These are phyloP conservation scores for Heliocidaris erythrogramma DNA, from an alignment of 35 echinoderm and acorn worm species.

Conservation along the genomic window DNA sequence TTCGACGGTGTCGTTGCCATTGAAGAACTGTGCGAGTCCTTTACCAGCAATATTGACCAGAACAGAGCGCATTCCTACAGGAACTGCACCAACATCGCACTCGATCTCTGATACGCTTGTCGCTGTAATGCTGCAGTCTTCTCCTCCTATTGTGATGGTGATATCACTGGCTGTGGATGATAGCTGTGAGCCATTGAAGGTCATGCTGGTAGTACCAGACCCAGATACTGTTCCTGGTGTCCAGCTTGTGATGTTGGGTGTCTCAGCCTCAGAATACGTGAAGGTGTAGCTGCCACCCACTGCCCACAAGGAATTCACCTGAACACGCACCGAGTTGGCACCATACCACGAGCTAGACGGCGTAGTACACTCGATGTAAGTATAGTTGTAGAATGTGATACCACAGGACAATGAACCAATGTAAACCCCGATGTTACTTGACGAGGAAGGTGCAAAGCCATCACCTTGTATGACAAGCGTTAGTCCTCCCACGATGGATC, in stretches of 20 bases:
- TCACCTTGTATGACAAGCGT: slow-evolving; percentile 63
- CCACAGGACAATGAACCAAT: slow-evolving; percentile 63
- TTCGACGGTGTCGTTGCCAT: slow-evolving; percentile 26
- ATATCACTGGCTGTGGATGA: slow-evolving; percentile 46
- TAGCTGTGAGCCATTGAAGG: slow-evolving; percentile 61
- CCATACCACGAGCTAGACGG: slow-evolving; percentile 8
- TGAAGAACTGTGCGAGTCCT: slow-evolving; percentile 56
- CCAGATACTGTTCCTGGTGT: slow-evolving; percentile 49
- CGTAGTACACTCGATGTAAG: slow-evolving; percentile 72
- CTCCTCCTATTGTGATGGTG: slow-evolving; percentile 67
- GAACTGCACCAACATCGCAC: slow-evolving; percentile 77
- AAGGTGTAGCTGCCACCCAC: slow-evolving; percentile 29
- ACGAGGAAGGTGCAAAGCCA: slow-evolving; percentile 64
- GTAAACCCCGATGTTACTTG: slow-evolving; percentile 54
- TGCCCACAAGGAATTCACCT: slow-evolving; percentile 60
- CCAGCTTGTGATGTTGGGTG: slow-evolving; percentile 50
- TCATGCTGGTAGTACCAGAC: slow-evolving; percentile 49
- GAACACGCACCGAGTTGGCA: not conserved
- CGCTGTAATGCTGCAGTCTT: slow-evolving; percentile 46
- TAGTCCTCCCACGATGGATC: slow-evolving; percentile 75
- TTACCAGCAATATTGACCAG: slow-evolving; percentile 60
- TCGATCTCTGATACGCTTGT: slow-evolving; percentile 38
- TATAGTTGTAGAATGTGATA: slow-evolving; percentile 68
- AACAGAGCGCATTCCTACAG: slow-evolving; percentile 57
- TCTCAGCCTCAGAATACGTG: slow-evolving; percentile 46